phyloP scores from a whole-genome alignment of 2,888 invertebrate genomes.

The Tolmerus cingulatus region DNA sequence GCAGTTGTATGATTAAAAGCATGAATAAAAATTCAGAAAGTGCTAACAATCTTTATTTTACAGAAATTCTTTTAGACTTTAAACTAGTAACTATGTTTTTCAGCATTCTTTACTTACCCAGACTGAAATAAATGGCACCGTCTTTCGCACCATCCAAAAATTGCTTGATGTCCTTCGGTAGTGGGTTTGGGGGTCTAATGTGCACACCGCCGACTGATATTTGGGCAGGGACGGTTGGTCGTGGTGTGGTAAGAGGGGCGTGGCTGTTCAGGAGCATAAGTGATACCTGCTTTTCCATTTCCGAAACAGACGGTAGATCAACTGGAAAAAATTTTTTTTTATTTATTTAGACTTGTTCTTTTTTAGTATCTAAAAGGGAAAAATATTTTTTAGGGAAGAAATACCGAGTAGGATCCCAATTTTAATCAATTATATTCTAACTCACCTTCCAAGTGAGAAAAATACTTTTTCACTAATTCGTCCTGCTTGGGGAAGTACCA shows the following conservation, averaged over 20 bases:
- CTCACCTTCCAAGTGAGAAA: slow-evolving; percentile 56
- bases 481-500: slow-evolving; percentile 61
- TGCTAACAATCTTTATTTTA: too few species aligned
- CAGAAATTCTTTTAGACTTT: neutral
- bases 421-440: neutral
- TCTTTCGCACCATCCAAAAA: slow-evolving; percentile 62
- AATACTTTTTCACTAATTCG: slow-evolving; percentile 56
- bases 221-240: slow-evolving; percentile 63
- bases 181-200: slow-evolving; percentile 60
- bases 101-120: slow-evolving; percentile 53
- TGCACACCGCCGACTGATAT: slow-evolving; percentile 68
- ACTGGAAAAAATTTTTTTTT: slow-evolving; percentile 50
- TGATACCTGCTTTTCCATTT: slow-evolving; percentile 64
- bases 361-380: too few species aligned
- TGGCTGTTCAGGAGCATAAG: slow-evolving; percentile 65
- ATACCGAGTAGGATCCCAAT: neutral
- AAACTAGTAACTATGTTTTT: neutral
- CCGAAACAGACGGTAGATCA: slow-evolving; percentile 59
- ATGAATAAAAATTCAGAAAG: too few species aligned
- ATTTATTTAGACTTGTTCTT: too few species aligned
- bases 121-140: slow-evolving; percentile 65
- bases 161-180: slow-evolving; percentile 59
- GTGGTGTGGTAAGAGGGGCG: slow-evolving; percentile 62
- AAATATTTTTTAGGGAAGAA: too few species aligned
- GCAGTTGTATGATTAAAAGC: neutral